phyloP scores from a whole-genome alignment of 1,140 invertebrate species.

The Drosophila aff. region DNA sequence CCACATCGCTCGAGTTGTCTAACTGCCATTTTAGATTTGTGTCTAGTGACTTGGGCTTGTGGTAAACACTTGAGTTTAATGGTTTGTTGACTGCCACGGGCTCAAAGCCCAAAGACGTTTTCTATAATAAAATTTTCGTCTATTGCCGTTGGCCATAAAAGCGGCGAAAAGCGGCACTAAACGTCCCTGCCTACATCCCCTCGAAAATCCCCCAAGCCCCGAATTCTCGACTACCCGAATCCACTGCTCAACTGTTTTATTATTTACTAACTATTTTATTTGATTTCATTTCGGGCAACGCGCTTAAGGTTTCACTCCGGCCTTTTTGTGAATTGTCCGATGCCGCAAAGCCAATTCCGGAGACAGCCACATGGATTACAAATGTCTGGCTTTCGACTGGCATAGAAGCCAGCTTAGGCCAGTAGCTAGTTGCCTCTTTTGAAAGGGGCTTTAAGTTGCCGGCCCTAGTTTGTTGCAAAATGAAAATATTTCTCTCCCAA shows the following conservation, averaged over 20 bases:
- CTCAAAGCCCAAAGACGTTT: slow-evolving; percentile 60
- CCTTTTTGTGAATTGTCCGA: slow-evolving; percentile 37
- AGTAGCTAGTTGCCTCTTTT: slow-evolving; percentile 30
- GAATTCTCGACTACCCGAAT: slow-evolving; percentile 5
- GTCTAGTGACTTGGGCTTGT: slow-evolving; percentile 78
- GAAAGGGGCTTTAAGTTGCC: slow-evolving; percentile 40
- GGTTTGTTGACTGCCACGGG: slow-evolving; percentile 76
- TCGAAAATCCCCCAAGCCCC: slow-evolving; percentile 14
- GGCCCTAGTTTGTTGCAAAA: slow-evolving; percentile 21
- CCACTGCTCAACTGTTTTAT: slow-evolving; percentile 76
- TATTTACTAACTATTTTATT: slow-evolving; percentile 84
- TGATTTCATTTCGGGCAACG: slow-evolving; percentile 74
- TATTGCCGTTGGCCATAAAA: slow-evolving; percentile 72
- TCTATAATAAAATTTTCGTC: slow-evolving; percentile 77
- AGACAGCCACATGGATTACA: slow-evolving; percentile 52
- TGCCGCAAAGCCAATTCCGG: slow-evolving; percentile 55
- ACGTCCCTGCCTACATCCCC: slow-evolving; percentile 27
- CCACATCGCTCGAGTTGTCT: slow-evolving; percentile 54
- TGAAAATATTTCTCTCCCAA: slow-evolving; percentile 14
- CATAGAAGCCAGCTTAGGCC: slow-evolving; percentile 22
- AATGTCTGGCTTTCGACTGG: slow-evolving; percentile 46
- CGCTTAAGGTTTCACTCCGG: slow-evolving; percentile 45
- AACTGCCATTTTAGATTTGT: slow-evolving; percentile 83
- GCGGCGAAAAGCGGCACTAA: slow-evolving; percentile 55
- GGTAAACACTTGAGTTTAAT: slow-evolving; percentile 83